Evolutionary conservation across 1,140 invertebrate genomes (phyloP), one percentile per base, ranked within the genome.

Genomic region (Psix sp.): DNA sequence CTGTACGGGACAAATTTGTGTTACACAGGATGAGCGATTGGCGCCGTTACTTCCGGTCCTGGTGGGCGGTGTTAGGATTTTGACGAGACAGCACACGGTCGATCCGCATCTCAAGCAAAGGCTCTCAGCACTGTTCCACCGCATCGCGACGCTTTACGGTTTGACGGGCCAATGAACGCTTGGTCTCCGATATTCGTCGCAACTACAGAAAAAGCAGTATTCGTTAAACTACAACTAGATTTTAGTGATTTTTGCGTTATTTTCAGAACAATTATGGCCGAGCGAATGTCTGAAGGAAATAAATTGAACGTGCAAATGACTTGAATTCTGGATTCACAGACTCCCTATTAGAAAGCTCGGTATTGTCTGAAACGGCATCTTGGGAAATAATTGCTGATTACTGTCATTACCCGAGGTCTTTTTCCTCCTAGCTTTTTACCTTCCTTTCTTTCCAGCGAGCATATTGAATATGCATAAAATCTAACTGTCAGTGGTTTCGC

Each of bases 41-140:
- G 83, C 87, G 35, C 88, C 89, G 20, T 84, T 93, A 24, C 88
- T 92, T 71, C 91, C 92, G 14, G 87, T 90, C 13, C 84, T 92
- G 21, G 91, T 91, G 52, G 87, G 89, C 68, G 90, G 90, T 26
- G 86, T 92, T 43, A 88, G 89, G 70, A 87, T 89, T 43, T 84
- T 93, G 14, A 91, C 90, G 17, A 90, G 90, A 67, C 75, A 73
- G 24, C 89, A 92, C 71, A 90, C 90, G 1, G 81, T 89, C 21
- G 91, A 92, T 77, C 81, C 88, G 24, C 82, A 88, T 21, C 83
- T 93, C 18, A 89, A 90, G 71, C 89, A 91, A 45, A 87, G 89
- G 31, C 82, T 93, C 5, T 90, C 91, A 10, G 86, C 88, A 42
- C 88, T 92, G 63, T 88, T 91, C 39, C 89, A 90, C 40, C 84